phyloP scores from a whole-genome alignment of 2,797 vertebrate species.

The Macropodus opercularis region DNA sequence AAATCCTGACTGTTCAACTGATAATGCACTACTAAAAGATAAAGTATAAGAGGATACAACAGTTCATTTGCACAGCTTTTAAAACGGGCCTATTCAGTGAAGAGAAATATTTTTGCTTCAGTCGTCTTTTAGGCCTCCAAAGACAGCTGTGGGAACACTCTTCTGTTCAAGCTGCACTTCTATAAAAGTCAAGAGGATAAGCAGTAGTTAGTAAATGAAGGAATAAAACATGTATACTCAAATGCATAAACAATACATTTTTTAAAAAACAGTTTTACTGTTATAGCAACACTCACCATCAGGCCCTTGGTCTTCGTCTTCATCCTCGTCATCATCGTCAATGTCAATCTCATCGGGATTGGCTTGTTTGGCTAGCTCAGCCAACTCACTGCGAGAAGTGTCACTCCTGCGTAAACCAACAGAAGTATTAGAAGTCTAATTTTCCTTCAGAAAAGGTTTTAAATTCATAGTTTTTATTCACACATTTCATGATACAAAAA shows the following conservation, averaged over 20 bases:
- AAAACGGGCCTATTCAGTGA: conserved; percentile 14
- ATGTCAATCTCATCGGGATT: conserved; percentile 95
- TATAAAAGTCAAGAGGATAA: conserved; percentile 58
- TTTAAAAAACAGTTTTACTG: neutral
- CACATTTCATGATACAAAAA: neutral
- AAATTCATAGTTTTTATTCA: neutral
- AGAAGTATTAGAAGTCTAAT: neutral
- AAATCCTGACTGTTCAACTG: neutral
- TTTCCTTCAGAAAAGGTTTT: neutral
- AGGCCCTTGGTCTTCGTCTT: conserved; percentile 85
- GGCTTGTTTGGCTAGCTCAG: conserved; percentile 88
- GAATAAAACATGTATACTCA: neutral
- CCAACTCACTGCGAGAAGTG: conserved; percentile 88
- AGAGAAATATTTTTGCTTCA: conserved; percentile 32
- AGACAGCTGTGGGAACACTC: conserved; percentile 89
- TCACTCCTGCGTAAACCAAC: conserved; percentile 84
- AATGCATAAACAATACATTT: conserved; percentile 4
- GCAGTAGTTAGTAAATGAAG: conserved; percentile 4
- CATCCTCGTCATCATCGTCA: conserved; percentile 84
- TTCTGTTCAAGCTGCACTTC: conserved; percentile 94
- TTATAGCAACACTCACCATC: conserved; percentile 81
- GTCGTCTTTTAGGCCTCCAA: conserved; percentile 89
- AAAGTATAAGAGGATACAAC: conserved; percentile 16
- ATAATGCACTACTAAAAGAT: conserved; percentile 1
- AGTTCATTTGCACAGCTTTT: conserved; percentile 5